phyloP scores from a whole-genome alignment of 2,888 invertebrate genomes.

The Tupiocoris notatus region DNA sequence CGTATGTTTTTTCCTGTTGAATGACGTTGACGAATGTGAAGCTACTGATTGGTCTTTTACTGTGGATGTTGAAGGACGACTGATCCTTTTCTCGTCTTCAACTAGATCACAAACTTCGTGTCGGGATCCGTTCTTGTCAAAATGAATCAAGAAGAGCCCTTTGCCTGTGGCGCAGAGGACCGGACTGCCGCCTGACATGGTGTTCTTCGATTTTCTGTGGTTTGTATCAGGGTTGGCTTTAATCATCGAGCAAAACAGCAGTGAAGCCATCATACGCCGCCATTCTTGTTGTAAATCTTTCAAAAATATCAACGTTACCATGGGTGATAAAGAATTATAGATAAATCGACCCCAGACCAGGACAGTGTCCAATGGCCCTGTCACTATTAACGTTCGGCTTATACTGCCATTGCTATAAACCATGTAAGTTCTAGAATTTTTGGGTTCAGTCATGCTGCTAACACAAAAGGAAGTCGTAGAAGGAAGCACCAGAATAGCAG shows the following conservation, averaged over 20 bases:
- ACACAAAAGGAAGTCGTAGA: slow-evolving; percentile 16
- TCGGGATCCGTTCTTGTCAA: not conserved
- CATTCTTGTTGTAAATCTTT: slow-evolving; percentile 11
- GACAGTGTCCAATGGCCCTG: slow-evolving; percentile 18
- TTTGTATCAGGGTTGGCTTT: not conserved
- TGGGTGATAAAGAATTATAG: not conserved
- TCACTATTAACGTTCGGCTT: slow-evolving; percentile 1
- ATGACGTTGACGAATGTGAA: not conserved
- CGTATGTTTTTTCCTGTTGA: not conserved
- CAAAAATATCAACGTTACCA: slow-evolving; percentile 2
- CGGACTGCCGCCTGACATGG: slow-evolving; percentile 3
- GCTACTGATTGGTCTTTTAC: no score
- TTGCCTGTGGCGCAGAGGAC: slow-evolving; percentile 8
- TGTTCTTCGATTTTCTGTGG: slow-evolving; percentile 15
- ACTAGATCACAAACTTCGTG: slow-evolving; percentile 19
- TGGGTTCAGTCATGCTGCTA: slow-evolving; percentile 10
- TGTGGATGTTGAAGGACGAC: not conserved
- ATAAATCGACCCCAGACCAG: slow-evolving; percentile 11
- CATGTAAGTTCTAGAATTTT: not conserved
- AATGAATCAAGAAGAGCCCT: not conserved
- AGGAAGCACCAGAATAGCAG: slow-evolving; percentile 31
- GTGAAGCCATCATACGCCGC: not conserved
- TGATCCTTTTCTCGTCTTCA: slow-evolving; percentile 1
- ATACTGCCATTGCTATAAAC: not conserved
- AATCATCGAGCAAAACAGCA: not conserved